A percentile compares a stretch with the other conserved stretches of the same genome.
Evolutionary conservation across 1,140 invertebrate species (phyloP).

Genomic region (Stegodyphus dumicola): DNA sequence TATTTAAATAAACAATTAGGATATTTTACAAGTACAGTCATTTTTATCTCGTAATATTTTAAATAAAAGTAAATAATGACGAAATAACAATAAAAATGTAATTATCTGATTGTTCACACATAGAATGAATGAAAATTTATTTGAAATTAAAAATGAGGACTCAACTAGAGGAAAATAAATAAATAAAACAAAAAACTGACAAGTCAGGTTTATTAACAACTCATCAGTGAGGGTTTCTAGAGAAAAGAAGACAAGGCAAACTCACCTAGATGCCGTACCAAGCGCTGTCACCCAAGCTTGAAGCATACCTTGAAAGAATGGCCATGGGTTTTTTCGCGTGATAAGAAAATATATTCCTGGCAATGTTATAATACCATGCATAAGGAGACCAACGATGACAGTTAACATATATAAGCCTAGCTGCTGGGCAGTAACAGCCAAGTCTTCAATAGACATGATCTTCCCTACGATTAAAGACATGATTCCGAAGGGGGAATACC

Average conservation of each 20-base stretch:
- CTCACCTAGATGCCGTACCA: constrained; percentile 71
- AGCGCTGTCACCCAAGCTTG: constrained; percentile 76
- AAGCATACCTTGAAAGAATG: constrained; percentile 73
- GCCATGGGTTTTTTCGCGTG: constrained; percentile 73
- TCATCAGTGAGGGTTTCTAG: neutral
- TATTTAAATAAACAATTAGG: too few species aligned
- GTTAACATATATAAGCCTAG: constrained; percentile 72
- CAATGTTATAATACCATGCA: constrained; percentile 72
- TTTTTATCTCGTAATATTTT: too few species aligned
- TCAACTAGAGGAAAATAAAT: neutral
- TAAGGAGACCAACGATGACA: constrained; percentile 72
- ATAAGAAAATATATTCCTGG: constrained; percentile 72
- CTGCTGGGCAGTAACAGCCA: constrained; percentile 71
- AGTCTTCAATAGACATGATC: constrained; percentile 73
- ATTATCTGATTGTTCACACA: too few species aligned
- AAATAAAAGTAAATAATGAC: too few species aligned
- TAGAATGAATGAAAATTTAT: too few species aligned
- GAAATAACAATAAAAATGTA: too few species aligned
- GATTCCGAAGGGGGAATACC: constrained; percentile 77
- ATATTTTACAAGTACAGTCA: too few species aligned
- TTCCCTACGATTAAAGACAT: constrained; percentile 74
- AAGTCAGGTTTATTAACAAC: neutral
- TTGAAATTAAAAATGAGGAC: neutral
- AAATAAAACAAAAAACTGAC: neutral
- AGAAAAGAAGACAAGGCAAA: neutral